Base-by-base conservation (phyloP, 2,797 vertebrate genomes). In the Siniperca scherzeri region DNA sequence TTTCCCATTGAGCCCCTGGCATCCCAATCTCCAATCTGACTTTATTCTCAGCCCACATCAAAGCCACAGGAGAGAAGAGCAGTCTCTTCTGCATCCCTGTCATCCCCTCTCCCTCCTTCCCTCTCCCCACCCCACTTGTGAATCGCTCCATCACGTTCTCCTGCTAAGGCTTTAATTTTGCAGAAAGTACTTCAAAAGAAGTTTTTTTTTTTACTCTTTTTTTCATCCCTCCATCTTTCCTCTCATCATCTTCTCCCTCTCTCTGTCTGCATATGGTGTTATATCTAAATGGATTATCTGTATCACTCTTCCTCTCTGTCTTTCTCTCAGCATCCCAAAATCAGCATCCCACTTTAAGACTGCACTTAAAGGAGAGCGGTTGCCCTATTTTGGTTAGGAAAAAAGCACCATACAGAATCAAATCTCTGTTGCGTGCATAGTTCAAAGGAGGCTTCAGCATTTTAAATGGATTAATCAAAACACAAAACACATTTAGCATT, bases 21-120 rank as follows among this genome's bases (percentile, higher is more conserved):
- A 91, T 92, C 91, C 92, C 82, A 66, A 83, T 93, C 91, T 88
- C 87, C 88, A 87, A 91, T 94, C 92, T 91, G 90, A 93, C 89
- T 94, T 92, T 92, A 94, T 92, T 91, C 92, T 90, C 87, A 88
- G 85, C 90, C 90, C 87, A 93, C 92, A 93, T 93, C 90, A 94
- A 92, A 93, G 92, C 82, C 80, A 77, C 72, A 68, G 70, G 87
- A 88, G 91, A 87, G 82, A 71, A 70, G 77, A 88, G 90, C 89
- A 83, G 87, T 87, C 86, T 92, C 90, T 83, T 92, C 86, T 93
- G 85, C 89, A 90, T 91, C 88, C 79, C 85, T 88, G 89, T 92
- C 92, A 88, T 91, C 89, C 91, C 89, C 85, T 80, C 79, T 82
- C 78, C 65, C 71, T 72, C 84, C 70, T 70, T 78, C 27, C 64